Percentiles rank a stretch among this genome's conserved stretches.
Evolutionary conservation across 2,888 invertebrate species (phyloP).

Genomic region (Scaptomyza cyrtandrae): DNA sequence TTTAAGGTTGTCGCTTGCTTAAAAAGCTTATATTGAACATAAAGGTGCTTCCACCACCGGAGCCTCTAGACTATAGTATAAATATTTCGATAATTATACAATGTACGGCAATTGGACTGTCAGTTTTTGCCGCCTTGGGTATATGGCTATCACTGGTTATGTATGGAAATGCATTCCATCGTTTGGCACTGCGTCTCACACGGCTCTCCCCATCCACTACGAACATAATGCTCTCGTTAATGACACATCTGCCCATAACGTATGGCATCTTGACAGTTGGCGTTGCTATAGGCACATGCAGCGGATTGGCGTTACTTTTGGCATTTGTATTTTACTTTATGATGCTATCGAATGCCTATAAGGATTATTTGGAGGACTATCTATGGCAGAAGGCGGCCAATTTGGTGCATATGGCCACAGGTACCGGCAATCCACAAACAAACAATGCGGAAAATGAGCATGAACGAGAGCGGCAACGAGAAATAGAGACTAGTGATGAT

Average conservation of each 20-base stretch:
- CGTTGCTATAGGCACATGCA: constrained; percentile 89
- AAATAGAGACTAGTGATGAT: constrained; percentile 7
- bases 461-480: background rate
- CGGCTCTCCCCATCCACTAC: constrained; percentile 61
- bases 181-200: constrained; percentile 69
- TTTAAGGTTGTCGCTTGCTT: constrained; percentile 72
- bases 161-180: constrained; percentile 69
- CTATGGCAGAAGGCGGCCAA: constrained; percentile 84
- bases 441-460: background rate
- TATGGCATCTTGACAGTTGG: constrained; percentile 88
- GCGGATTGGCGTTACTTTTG: constrained; percentile 88
- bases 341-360: constrained; percentile 89
- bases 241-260: constrained; percentile 89
- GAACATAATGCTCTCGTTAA: constrained; percentile 86
- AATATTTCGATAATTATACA: constrained; percentile 73
- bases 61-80: constrained; percentile 66
- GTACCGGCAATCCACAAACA: background rate
- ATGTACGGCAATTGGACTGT: constrained; percentile 70
- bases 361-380: constrained; percentile 88
- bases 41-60: constrained; percentile 59
- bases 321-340: constrained; percentile 89
- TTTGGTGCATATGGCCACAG: constrained; percentile 41
- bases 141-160: constrained; percentile 67
- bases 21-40: constrained; percentile 66
- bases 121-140: constrained; percentile 58